Percentiles rank a stretch among this genome's conserved stretches.
Conservation (phyloP, 2,113 vertebrate species). For the Gobiocypris rarus region DNA sequence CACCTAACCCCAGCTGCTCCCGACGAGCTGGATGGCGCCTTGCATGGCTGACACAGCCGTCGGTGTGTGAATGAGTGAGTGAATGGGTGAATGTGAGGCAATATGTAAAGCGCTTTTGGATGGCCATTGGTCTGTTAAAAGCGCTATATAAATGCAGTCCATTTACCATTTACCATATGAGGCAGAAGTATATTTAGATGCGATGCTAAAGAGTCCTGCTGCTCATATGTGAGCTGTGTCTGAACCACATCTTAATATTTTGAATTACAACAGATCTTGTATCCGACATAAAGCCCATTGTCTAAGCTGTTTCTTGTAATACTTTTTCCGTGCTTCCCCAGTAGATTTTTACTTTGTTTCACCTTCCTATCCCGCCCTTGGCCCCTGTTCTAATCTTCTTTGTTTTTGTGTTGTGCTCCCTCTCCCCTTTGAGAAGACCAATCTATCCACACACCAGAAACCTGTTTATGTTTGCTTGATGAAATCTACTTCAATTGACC, state of each 20-base stretch:
- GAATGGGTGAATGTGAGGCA: no score
- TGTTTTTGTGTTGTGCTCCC: constrained; percentile 32
- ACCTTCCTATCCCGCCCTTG: constrained; percentile 38
- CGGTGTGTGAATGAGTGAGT: no score
- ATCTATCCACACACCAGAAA: constrained; percentile 33
- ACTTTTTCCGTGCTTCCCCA: constrained; percentile 21
- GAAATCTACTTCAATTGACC: constrained; percentile 34
- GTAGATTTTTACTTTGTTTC: constrained; percentile 40
- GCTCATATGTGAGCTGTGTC: not conserved
- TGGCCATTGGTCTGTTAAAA: no score
- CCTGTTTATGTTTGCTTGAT: constrained; percentile 49
- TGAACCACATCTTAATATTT: constrained; percentile 7
- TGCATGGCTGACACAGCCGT: no score
- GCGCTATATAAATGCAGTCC: no score
- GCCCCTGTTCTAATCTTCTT: constrained; percentile 43
- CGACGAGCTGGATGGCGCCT: no score
- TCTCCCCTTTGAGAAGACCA: not conserved
- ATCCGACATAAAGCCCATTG: not conserved
- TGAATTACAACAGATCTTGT: constrained; percentile 37
- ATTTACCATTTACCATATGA: no score
- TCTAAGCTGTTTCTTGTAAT: constrained; percentile 36
- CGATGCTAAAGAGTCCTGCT: not conserved
- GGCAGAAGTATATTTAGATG: no score
- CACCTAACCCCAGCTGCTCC: no score
- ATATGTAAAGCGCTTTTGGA: no score